Percentiles rank a stretch among this genome's conserved stretches.
These are phyloP conservation scores for Orycteropus afer DNA, from an alignment of 2,113 vertebrate genomes.

Conservation along the genomic window DNA sequence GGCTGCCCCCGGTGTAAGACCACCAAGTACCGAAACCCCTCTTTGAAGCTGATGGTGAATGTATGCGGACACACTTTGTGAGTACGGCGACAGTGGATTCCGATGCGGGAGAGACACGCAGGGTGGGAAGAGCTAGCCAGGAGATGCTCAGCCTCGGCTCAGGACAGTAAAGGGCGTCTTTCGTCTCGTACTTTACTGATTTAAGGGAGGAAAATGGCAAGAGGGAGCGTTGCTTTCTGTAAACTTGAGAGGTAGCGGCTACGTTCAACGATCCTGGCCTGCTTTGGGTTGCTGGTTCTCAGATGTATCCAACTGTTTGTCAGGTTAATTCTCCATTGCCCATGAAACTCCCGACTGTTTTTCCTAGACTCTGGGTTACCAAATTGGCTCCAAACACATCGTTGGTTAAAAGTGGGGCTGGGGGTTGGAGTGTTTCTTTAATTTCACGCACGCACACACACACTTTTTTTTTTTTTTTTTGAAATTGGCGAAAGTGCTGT, in stretches of 20 bases:
- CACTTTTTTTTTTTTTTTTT: background rate
- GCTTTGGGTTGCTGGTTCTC: background rate
- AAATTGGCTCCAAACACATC: background rate
- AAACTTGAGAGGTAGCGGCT: too few species aligned
- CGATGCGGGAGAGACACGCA: rapidly evolving
- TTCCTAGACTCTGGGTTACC: background rate
- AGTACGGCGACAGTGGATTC: conserved; percentile 81
- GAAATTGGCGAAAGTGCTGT: background rate
- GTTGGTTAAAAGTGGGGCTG: background rate
- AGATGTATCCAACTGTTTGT: background rate
- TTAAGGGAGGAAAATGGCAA: background rate
- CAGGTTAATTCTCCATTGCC: background rate
- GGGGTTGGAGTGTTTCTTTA: background rate
- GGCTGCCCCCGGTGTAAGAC: conserved; percentile 97
- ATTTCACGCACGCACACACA: background rate
- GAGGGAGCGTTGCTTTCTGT: background rate
- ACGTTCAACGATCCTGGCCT: background rate
- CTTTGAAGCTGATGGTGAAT: conserved; percentile 98
- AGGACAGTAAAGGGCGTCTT: background rate
- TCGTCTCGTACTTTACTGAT: background rate
- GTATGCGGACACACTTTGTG: conserved; percentile 99
- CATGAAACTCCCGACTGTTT: background rate
- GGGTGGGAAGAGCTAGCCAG: background rate
- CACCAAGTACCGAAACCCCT: conserved; percentile 98
- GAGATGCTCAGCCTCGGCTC: background rate